phyloP scores from a whole-genome alignment of 1,140 invertebrate genomes.

The Dermatophagoides farinae region DNA sequence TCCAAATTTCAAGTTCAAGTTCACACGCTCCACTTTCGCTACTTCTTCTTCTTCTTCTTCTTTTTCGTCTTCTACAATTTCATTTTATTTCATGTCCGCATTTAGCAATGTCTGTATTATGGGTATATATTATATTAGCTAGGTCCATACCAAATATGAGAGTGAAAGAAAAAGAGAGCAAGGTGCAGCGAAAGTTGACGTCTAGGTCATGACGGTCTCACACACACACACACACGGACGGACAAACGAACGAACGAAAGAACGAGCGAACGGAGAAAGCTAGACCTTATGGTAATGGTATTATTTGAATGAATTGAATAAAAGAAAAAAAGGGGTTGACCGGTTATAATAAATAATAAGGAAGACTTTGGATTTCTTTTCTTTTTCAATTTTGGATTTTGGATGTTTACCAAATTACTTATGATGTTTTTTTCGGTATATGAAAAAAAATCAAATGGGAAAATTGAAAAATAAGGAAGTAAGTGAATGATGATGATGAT shows the following conservation, averaged over 20 bases:
- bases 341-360: neutral
- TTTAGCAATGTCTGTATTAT: no score
- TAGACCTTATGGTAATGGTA: neutral
- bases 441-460: neutral
- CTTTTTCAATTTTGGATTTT: neutral
- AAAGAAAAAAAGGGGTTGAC: neutral
- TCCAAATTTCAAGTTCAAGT: no score
- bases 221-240: neutral
- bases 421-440: neutral
- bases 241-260: neutral
- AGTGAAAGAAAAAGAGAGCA: neutral
- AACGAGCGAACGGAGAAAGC: neutral
- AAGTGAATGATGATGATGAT: no score
- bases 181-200: neutral
- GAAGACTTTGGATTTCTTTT: no score
- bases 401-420: neutral
- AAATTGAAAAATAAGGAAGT: no score
- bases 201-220: conserved; percentile 6
- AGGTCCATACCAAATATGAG: neutral
- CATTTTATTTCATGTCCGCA: no score
- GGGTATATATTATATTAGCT: neutral
- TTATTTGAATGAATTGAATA: neutral
- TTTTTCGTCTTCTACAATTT: neutral
- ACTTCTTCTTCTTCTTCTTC: neutral
- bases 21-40: neutral